Conservation (phyloP, 2,113 vertebrate genomes). For the Anhinga anhinga region DNA sequence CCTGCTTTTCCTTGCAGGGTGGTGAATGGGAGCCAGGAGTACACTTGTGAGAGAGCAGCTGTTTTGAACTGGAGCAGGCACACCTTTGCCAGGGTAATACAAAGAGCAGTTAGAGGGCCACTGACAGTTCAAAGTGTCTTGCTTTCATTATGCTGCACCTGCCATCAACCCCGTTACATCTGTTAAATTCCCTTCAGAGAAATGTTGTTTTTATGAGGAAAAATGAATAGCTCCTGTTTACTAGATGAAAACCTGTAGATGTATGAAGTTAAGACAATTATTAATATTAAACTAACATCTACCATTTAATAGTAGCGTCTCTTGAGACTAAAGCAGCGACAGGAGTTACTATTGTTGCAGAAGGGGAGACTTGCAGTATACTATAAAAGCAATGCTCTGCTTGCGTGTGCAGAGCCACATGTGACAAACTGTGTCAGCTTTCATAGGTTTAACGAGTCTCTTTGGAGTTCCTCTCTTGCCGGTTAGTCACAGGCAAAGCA, state of each 20-base stretch:
- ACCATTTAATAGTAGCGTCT: constrained; percentile 52
- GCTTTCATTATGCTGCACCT: constrained; percentile 72
- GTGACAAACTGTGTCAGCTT: constrained; percentile 54
- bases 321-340: constrained; percentile 37
- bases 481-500: constrained; percentile 31
- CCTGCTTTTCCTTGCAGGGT: constrained; percentile 13
- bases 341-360: constrained; percentile 36
- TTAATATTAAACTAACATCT: constrained; percentile 69
- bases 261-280: constrained; percentile 65
- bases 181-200: constrained; percentile 70
- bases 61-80: constrained; percentile 66
- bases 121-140: constrained; percentile 72
- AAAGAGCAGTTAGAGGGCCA: constrained; percentile 62
- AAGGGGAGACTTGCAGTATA: background rate
- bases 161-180: constrained; percentile 60
- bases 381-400: constrained; percentile 35
- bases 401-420: constrained; percentile 16
- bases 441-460: constrained; percentile 55
- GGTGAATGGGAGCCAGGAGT: constrained; percentile 63
- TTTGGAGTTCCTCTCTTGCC: constrained; percentile 43
- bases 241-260: constrained; percentile 48
- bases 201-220: constrained; percentile 65
- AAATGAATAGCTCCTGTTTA: constrained; percentile 58
- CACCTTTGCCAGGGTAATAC: constrained; percentile 61
- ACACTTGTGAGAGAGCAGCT: constrained; percentile 65